A percentile compares a stretch with the other conserved stretches of the same genome.
These are phyloP conservation scores for Syngnathus floridae DNA, from an alignment of 2,113 vertebrate species.

Conservation along the genomic window DNA sequence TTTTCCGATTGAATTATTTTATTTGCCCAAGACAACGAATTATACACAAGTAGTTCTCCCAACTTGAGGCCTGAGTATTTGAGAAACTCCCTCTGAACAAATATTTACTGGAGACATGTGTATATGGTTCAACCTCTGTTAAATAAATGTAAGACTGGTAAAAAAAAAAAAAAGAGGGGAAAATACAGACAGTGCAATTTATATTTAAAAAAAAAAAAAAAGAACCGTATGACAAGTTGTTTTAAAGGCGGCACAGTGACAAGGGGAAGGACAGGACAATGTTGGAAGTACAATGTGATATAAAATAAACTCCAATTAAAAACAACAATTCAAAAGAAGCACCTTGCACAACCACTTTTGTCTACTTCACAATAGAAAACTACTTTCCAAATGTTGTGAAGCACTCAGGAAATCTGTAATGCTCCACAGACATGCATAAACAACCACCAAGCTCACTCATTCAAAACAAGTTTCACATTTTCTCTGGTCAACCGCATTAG, in stretches of 20 bases:
- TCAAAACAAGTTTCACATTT: slow-evolving; percentile 49
- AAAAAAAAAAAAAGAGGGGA: slow-evolving; percentile 24
- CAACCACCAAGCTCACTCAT: slow-evolving; percentile 30
- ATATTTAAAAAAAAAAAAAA: slow-evolving; percentile 20
- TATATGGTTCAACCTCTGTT: slow-evolving; percentile 29
- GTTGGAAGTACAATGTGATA: slow-evolving; percentile 47
- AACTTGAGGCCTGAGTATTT: slow-evolving; percentile 56
- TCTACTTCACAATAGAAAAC: slow-evolving; percentile 49
- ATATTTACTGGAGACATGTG: slow-evolving; percentile 20
- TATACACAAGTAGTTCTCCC: slow-evolving; percentile 57
- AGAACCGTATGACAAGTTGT: slow-evolving; percentile 25
- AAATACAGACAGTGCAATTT: slow-evolving; percentile 13
- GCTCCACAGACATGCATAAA: slow-evolving; percentile 28
- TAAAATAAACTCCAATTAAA: slow-evolving; percentile 48
- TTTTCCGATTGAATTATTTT: slow-evolving; percentile 54
- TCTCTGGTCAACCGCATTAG: slow-evolving; percentile 40
- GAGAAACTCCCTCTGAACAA: slow-evolving; percentile 36
- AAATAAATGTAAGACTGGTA: slow-evolving; percentile 25
- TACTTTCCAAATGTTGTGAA: slow-evolving; percentile 45
- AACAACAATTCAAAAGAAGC: slow-evolving; percentile 47
- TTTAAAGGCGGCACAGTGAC: slow-evolving; percentile 19
- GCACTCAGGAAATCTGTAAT: slow-evolving; percentile 34
- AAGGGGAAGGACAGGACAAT: slow-evolving; percentile 24
- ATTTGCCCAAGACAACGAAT: slow-evolving; percentile 53
- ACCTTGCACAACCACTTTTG: slow-evolving; percentile 44